A percentile compares a stretch with the other conserved stretches of the same genome.
Conservation (phyloP, 1,140 invertebrate genomes). For the Pantala flavescens region DNA sequence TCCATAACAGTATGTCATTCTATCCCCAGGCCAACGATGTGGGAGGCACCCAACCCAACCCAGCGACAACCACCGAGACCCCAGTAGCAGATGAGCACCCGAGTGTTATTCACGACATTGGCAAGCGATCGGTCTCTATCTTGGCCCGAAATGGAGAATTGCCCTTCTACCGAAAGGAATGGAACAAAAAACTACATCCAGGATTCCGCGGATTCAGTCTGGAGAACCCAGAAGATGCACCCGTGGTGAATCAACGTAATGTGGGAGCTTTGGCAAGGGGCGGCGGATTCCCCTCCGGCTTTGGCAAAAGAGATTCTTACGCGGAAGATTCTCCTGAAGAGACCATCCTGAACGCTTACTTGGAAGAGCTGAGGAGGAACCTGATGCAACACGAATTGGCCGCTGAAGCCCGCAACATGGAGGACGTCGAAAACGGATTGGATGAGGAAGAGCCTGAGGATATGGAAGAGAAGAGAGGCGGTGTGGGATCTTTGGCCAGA, state of each 20-base stretch:
- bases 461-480: neutral
- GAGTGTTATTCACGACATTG: neutral
- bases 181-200: neutral
- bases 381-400: neutral
- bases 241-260: neutral
- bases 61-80: no score
- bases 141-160: neutral
- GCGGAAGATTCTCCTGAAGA: neutral
- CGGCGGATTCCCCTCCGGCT: neutral
- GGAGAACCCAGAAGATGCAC: neutral
- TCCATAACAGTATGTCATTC: no score
- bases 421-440: no score
- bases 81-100: no score
- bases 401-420: neutral
- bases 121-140: neutral
- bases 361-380: neutral
- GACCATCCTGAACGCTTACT: neutral
- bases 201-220: neutral
- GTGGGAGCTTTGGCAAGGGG: neutral
- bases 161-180: neutral
- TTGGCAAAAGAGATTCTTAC: neutral
- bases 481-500: neutral
- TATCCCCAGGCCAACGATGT: no score
- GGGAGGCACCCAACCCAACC: no score
- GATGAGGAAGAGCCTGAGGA: no score